phyloP scores from a whole-genome alignment of 2,888 invertebrate species.

The Drosophila mayaguana region DNA sequence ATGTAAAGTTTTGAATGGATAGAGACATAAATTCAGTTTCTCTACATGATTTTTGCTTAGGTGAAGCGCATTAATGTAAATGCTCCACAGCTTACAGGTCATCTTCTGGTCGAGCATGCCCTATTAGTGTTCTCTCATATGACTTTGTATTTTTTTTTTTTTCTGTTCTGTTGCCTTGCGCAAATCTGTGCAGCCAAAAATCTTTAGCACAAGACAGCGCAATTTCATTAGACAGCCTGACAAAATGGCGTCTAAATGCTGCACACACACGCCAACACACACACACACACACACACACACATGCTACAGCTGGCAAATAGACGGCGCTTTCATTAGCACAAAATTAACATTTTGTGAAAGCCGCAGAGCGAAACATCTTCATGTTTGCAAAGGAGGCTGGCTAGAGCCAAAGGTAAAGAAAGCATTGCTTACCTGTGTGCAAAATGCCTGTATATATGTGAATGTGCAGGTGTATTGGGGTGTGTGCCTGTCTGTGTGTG shows the following conservation, averaged over 20 bases:
- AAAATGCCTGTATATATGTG: not conserved
- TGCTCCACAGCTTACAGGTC: not conserved
- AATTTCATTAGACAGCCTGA: conserved; percentile 56
- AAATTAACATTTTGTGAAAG: conserved; percentile 74
- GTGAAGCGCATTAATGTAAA: not conserved
- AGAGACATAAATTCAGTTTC: too few relatives aligned
- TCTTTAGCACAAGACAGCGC: conserved; percentile 39
- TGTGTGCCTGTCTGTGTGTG: not conserved
- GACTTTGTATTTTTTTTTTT: not conserved
- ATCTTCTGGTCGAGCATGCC: not conserved
- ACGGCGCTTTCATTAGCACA: conserved; percentile 68
- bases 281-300: not conserved
- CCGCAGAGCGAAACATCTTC: conserved; percentile 61
- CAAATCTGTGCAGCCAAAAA: conserved; percentile 42
- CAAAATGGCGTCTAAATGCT: conserved; percentile 62
- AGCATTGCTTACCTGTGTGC: conserved; percentile 10
- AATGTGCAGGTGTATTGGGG: not conserved
- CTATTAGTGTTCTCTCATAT: not conserved
- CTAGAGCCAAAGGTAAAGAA: not conserved
- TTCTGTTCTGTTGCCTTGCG: not conserved
- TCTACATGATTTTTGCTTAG: not conserved
- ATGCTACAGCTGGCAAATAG: conserved; percentile 34
- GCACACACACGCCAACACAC: conserved; percentile 12
- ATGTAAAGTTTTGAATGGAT: too few relatives aligned
- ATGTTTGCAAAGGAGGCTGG: not conserved